Evolutionary conservation across 2,797 vertebrate genomes (phyloP), one percentile per base, ranked within the genome.

Genomic region (Sebastes goodei): DNA sequence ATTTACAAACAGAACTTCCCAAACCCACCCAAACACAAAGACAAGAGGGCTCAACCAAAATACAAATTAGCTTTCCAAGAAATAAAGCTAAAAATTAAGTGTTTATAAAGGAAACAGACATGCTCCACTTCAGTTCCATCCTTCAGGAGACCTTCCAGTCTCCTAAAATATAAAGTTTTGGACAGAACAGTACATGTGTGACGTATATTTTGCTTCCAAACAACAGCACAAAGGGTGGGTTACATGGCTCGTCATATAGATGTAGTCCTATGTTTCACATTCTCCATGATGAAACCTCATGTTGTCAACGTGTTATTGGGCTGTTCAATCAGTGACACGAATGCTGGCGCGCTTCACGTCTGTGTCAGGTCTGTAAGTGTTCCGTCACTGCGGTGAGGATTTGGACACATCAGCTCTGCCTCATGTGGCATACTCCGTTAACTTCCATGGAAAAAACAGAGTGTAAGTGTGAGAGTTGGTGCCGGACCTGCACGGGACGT

Each of bases 371-470:
- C 78, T 77, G 86, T 71, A 49, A 84, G 78, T 56, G 69, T 81
- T 93, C 87, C 83, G 61, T 90, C 86, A 84, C 78, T 32, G 76
- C 5, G 78, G 75, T 46, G 83, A 74, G 81, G 57, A 79, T 84
- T 80, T 67, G 79, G 85, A 89, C 80, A 72, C 83, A 83, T 84
- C 74, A 69, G 73, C 90, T 79, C 46, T 42, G 82, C 81, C 81
- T 85, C 65, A 74, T 85, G 89, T 71, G 74, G 73, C 74, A 20
- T 6, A 52, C 80, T 70, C 60, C 21, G 7, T 55, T 74, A 71
- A 69, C 82, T 70, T 80, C 71, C 84, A 86, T 90, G 92, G 93
- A 92, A 93, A 46, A 94, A 92, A 85, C 81, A 29, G 79, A 38
- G 88, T 85, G 86, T 77, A 79, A 71, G 89, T 83, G 91, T 78